Base-by-base conservation (phyloP, 2,113 vertebrate species). In the Oostethus manadensis region DNA sequence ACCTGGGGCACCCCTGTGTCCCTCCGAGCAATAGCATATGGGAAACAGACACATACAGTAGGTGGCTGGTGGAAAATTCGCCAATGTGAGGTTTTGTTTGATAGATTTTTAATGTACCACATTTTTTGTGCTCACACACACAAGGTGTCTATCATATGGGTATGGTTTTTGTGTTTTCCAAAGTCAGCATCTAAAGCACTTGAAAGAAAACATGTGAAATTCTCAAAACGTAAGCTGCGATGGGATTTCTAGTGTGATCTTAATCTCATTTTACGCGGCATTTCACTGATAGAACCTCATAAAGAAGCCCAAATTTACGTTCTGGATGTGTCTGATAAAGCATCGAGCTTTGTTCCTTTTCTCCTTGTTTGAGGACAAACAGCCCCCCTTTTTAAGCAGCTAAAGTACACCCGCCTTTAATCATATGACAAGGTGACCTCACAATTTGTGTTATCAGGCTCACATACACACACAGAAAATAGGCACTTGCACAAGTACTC, bases 321-420 rank as follows among this genome's bases (percentile, higher is more conserved):
- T 82, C 83, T 88, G 86, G 75, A 68, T 66, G 48, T 60, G 76
- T 64, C 85, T 83, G 85, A 88, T 88, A 87, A 85, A 84, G 84
- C 72, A 60, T 61, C 23, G 45, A 40, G 11, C 51, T 68, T 49
- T 75, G 68, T 72, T 84, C 26, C 60, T 74, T 76, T 73, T 23
- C n/a, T 50, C 46, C 48, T 57, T 56, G 77, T 69, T 78, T 14
- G 76, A 82, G 76, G 76, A 81, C 64, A 83, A 74, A 75, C 61
- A 0, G 62, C 63, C 29, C 70, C 57, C 61, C 57, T 54, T 35
- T 57, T 81, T 70, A 73, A 84, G 78, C 70, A 58, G 66, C 68
- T 83, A 83, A 83, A 77, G 73, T 81, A 77, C 35, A 35, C 46
- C 78, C 67, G 71, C 62, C 68, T 79, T 84, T 86, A 84, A 85